Base-by-base conservation (phyloP, 2,113 vertebrate species). In the Amia ocellicauda region DNA sequence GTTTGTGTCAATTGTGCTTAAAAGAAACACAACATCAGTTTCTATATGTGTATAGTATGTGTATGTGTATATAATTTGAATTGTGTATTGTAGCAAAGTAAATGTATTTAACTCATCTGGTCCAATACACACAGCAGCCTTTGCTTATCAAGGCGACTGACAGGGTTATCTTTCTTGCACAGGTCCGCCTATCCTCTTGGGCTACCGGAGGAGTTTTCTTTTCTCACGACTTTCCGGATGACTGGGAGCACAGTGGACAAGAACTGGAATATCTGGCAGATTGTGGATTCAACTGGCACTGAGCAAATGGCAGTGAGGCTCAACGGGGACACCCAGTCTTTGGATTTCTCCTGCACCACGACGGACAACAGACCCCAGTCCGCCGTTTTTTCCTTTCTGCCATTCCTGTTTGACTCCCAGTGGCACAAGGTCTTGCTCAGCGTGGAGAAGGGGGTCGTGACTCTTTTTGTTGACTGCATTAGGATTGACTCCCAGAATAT, bases 261-360 rank as follows among this genome's bases (percentile, higher is more conserved):
- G 81, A 88, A 84, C 60, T 95, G 93, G 93, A 94, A 80, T 74
- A 85, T 96, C 62, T 96, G 94, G 94, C 91, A 94, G 81, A 91
- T 94, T 67, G 90, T 91, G 66, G 86, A 93, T 68, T 80, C 84
- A 50, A 86, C 83, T 50, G 91, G 90, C 54, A 86, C 86, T 8
- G 91, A 92, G 66, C 91, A 93, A 87, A 84, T 94, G 54, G 85
- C 90, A 7, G 77, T 96, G 68, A 81, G 87, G 76, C 84, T 97
- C 55, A 93, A 93, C 1, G 91, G 92, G 9, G 85, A 86, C 72
- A 76, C 85, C 16, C 82, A 86, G 74, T 90, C 89, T 0, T 68
- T 96, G 75, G 89, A 90, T 53, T 93, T 96, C 66, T 88, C 86
- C 13, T 93, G 92, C 62, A 88, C 85, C 40, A 84, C 80, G 45